Evolutionary conservation across 92 coral and sea anemone genomes (phyloP).

Genomic region (Meandrina meandrites): DNA sequence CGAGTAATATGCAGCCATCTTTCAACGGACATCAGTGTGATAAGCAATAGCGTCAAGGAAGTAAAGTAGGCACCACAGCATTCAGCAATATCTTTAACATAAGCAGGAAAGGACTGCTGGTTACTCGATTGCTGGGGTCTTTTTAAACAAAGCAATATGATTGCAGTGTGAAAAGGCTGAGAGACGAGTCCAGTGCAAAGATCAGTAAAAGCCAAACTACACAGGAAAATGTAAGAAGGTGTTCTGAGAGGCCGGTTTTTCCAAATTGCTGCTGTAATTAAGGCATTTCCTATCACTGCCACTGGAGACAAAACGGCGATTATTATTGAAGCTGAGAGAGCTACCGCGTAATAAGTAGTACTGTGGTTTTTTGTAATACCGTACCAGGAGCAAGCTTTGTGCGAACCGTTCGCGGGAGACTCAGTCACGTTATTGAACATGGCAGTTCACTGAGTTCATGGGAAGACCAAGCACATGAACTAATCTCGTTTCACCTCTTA

Average conservation of each 20-base stretch:
- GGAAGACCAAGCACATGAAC: too few relatives aligned
- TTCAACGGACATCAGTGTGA: not conserved
- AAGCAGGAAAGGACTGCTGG: not conserved
- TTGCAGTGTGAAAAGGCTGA: not conserved
- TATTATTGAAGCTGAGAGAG: not conserved
- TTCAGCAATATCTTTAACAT: not conserved
- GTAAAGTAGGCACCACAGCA: not conserved
- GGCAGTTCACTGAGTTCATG: too few relatives aligned
- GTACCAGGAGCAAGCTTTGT: too few relatives aligned
- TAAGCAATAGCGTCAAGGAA: not conserved
- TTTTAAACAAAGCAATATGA: not conserved
- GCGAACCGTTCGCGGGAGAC: too few relatives aligned
- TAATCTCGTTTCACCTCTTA: too few relatives aligned
- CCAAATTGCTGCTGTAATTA: slow-evolving; percentile 11
- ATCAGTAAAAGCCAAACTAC: slow-evolving; percentile 2
- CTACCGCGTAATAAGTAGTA: not conserved
- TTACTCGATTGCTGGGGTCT: too few relatives aligned
- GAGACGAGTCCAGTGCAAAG: not conserved
- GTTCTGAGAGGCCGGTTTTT: not conserved
- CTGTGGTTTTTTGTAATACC: too few relatives aligned
- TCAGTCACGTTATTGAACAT: not conserved
- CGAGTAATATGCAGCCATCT: slow-evolving; percentile 1
- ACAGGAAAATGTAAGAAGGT: not conserved
- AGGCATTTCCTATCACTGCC: slow-evolving; percentile 10
- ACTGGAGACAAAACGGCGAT: slow-evolving; percentile 1